These are phyloP conservation scores for Istiophorus platypterus DNA, from an alignment of 2,113 vertebrate species.

Conservation along the genomic window DNA sequence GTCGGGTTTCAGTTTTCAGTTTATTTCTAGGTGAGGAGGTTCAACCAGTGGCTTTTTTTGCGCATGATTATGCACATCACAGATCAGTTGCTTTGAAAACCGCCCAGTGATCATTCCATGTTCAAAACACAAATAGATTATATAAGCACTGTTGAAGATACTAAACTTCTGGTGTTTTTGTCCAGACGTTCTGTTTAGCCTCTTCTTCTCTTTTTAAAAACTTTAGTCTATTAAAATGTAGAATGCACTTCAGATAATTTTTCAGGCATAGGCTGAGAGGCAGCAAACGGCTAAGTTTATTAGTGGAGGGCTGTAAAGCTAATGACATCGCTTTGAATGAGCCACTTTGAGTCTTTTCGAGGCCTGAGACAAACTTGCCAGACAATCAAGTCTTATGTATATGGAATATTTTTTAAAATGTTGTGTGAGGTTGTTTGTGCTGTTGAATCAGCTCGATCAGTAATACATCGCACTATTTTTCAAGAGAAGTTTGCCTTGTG, in stretches of 20 bases:
- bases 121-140: no score
- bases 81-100: no score
- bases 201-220: slow-evolving; percentile 1
- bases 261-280: neutral
- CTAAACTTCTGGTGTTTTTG: neutral
- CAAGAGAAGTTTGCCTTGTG: neutral
- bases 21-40: no score
- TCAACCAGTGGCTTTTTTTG: no score
- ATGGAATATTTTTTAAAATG: neutral
- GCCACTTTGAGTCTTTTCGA: neutral
- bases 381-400: neutral
- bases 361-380: neutral
- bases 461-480: neutral
- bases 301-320: neutral
- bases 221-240: neutral
- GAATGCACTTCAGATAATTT: neutral
- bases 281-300: neutral
- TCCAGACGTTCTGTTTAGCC: neutral
- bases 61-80: no score
- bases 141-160: neutral
- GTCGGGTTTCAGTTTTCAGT: no score
- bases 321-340: neutral
- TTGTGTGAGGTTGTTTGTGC: neutral
- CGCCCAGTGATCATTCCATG: no score
- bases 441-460: neutral